phyloP scores from a whole-genome alignment of 2,113 vertebrate species.

The Epinephelus cyanopodus region DNA sequence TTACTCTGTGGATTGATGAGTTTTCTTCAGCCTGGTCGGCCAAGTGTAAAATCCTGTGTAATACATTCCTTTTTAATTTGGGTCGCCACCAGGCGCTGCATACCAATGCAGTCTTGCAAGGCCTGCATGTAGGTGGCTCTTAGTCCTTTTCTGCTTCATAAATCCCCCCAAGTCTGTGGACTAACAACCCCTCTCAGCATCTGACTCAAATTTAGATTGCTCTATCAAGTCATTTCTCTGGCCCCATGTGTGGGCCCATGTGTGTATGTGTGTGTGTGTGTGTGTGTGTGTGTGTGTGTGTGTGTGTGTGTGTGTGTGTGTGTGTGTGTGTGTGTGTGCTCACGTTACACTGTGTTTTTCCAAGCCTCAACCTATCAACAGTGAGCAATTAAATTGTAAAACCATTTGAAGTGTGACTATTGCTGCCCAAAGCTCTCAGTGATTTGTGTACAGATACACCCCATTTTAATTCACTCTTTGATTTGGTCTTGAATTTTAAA shows the following conservation, averaged over 20 bases:
- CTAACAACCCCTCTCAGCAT: slow-evolving; percentile 12
- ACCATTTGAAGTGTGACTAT: not conserved
- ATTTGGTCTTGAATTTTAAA: not conserved
- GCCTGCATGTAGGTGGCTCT: slow-evolving; percentile 4
- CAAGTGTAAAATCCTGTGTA: slow-evolving; percentile 73
- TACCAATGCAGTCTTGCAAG: slow-evolving; percentile 54
- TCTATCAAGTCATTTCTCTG: slow-evolving; percentile 4
- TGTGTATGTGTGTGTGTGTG: not conserved
- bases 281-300: not conserved
- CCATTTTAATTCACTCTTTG: not conserved
- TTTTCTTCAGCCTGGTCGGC: slow-evolving; percentile 60
- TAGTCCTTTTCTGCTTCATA: slow-evolving; percentile 35
- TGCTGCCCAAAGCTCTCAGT: not conserved
- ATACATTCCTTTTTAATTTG: slow-evolving; percentile 76
- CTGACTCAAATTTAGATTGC: slow-evolving; percentile 40
- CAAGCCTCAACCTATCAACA: not conserved
- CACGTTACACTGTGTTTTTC: not conserved
- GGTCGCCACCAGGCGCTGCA: slow-evolving; percentile 46
- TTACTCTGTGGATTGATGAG: slow-evolving; percentile 62
- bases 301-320: not conserved
- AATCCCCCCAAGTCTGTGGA: slow-evolving; percentile 15
- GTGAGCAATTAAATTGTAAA: not conserved
- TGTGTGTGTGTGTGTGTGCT: slow-evolving; percentile 3
- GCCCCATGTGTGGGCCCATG: not conserved
- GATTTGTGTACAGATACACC: not conserved